A percentile compares a stretch with the other conserved stretches of the same genome.
Conservation (phyloP, 2,888 invertebrate species). For the Kuschelorhynchus macadamiae region DNA sequence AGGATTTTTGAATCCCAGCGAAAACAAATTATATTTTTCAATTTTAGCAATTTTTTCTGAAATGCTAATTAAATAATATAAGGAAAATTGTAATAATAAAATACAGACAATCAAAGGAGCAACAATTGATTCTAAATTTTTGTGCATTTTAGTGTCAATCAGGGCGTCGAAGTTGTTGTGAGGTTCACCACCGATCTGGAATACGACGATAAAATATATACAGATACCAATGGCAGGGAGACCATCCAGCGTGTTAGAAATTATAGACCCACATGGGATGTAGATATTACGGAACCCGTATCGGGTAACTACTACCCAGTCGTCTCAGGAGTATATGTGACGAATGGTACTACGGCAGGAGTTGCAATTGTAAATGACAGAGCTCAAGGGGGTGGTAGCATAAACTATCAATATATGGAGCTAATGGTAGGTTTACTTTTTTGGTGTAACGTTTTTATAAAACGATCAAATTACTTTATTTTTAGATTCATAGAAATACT, state of each 20-base stretch:
- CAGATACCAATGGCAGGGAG: slow-evolving; percentile 94
- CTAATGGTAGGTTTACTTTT: slow-evolving; percentile 74
- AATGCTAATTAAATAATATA: too few species aligned
- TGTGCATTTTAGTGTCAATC: slow-evolving; percentile 70
- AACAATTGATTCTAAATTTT: too few species aligned
- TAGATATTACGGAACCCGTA: slow-evolving; percentile 72
- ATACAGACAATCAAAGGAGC: too few species aligned
- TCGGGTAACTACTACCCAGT: slow-evolving; percentile 82
- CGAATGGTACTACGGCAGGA: slow-evolving; percentile 70
- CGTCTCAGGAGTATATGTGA: slow-evolving; percentile 74
- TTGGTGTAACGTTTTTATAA: slow-evolving; percentile 37
- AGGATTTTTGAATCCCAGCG: too few species aligned
- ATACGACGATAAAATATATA: slow-evolving; percentile 81
- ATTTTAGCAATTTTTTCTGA: too few species aligned
- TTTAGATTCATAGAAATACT: slow-evolving; percentile 73
- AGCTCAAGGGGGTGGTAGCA: slow-evolving; percentile 75
- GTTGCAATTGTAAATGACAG: slow-evolving; percentile 74
- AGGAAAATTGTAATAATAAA: too few species aligned
- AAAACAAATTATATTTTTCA: too few species aligned
- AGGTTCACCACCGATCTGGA: slow-evolving; percentile 76
- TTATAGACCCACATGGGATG: slow-evolving; percentile 80
- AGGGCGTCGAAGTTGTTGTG: slow-evolving; percentile 86
- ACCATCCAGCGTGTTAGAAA: slow-evolving; percentile 79
- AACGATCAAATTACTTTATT: slow-evolving; percentile 31
- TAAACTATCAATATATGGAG: slow-evolving; percentile 74